phyloP scores from a whole-genome alignment of 30 jellyfish, hydroid and myxozoan species.

The Turritopsis rubra region DNA sequence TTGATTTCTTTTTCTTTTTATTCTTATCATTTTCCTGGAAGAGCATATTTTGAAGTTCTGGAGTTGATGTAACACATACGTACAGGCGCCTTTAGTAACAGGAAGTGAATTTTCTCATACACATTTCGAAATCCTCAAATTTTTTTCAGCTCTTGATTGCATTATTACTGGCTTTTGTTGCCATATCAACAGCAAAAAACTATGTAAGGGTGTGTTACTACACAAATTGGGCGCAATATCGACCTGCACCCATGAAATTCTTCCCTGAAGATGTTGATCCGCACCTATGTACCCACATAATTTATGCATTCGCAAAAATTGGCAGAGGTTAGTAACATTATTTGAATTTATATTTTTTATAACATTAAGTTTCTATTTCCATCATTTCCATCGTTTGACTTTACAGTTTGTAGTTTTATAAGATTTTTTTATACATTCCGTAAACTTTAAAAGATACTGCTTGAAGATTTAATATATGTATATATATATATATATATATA shows the following conservation, averaged over 20 bases:
- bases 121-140: too few relatives aligned
- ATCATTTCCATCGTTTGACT: not conserved
- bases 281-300: constrained; percentile 31
- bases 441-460: too few relatives aligned
- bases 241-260: constrained; percentile 44
- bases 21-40: too few relatives aligned
- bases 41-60: not conserved
- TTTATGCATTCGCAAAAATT: constrained; percentile 39
- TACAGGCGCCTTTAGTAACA: too few relatives aligned
- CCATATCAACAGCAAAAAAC: constrained; percentile 14
- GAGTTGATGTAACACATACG: not conserved
- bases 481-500: too few relatives aligned
- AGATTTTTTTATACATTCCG: too few relatives aligned
- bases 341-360: not conserved
- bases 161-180: not conserved
- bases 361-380: not conserved
- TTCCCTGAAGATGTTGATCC: constrained; percentile 43
- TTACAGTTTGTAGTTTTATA: not conserved
- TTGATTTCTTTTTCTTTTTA: too few relatives aligned
- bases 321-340: constrained; percentile 3
- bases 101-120: too few relatives aligned
- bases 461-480: too few relatives aligned
- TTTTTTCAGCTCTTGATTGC: constrained; percentile 6
- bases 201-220: constrained; percentile 43
- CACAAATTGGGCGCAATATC: constrained; percentile 55